A percentile compares a stretch with the other conserved stretches of the same genome.
These are phyloP conservation scores for Caenorhabditis panamensis DNA, from an alignment of 2,888 invertebrate genomes.

Conservation along the genomic window DNA sequence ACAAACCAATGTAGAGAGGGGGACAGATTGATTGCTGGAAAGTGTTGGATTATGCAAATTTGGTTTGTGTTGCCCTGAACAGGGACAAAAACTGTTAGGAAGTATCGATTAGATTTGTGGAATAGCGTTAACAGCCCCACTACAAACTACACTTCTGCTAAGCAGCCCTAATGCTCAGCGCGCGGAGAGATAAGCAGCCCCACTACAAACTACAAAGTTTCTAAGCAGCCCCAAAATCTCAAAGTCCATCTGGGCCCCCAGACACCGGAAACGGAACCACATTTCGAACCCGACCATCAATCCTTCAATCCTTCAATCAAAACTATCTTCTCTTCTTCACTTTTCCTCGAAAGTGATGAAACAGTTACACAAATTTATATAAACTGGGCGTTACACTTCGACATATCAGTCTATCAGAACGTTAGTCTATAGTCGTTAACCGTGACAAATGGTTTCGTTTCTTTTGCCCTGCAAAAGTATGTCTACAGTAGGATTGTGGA, in stretches of 20 bases:
- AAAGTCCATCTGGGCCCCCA: neutral
- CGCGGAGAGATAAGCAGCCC: too few relatives aligned
- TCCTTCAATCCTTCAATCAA: neutral
- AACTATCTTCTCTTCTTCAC: slow-evolving; percentile 1
- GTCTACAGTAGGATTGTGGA: neutral
- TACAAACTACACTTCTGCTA: neutral
- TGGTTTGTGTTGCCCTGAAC: neutral
- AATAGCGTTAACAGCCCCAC: neutral
- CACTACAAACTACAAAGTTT: neutral
- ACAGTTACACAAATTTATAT: slow-evolving; percentile 5
- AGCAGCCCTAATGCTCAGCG: neutral
- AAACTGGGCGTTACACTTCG: neutral
- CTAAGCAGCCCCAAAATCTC: neutral
- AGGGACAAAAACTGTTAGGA: neutral
- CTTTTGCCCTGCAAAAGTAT: neutral
- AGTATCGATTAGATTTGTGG: neutral
- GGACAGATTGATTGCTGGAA: neutral
- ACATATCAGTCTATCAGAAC: neutral
- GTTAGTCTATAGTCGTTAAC: neutral
- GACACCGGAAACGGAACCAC: too few relatives aligned
- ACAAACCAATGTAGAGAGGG: neutral
- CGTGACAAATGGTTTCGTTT: neutral
- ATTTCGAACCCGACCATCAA: neutral
- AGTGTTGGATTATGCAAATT: slow-evolving; percentile 13
- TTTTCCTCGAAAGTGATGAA: neutral